phyloP scores from a whole-genome alignment of 1,140 invertebrate species.

The Whitmania pigra region DNA sequence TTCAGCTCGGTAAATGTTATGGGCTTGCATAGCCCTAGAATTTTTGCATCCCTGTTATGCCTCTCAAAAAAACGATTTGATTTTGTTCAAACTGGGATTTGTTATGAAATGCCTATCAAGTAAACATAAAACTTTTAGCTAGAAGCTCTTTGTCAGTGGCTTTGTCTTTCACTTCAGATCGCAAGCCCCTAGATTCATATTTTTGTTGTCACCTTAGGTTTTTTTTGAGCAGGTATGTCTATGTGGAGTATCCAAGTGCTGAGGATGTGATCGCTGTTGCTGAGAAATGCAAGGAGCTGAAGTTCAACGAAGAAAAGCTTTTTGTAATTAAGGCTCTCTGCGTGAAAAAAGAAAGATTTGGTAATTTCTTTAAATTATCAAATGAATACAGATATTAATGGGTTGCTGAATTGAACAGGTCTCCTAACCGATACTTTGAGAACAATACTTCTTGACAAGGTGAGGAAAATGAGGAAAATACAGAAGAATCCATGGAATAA shows the following conservation, averaged over 20 bases:
- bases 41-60: not conserved
- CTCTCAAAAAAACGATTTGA: no score
- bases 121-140: no score
- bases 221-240: slow-evolving; percentile 11
- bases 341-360: slow-evolving; percentile 16
- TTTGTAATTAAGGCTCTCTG: slow-evolving; percentile 15
- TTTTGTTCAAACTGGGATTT: no score
- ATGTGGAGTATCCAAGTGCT: slow-evolving; percentile 9
- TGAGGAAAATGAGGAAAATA: slow-evolving; percentile 11
- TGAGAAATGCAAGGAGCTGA: slow-evolving; percentile 12
- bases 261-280: slow-evolving; percentile 2
- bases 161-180: not conserved
- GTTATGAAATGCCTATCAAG: no score
- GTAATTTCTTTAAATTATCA: not conserved
- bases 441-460: slow-evolving; percentile 14
- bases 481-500: slow-evolving; percentile 13
- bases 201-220: not conserved
- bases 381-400: not conserved
- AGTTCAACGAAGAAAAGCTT: slow-evolving; percentile 19
- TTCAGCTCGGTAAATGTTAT: slow-evolving; percentile 13
- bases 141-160: not conserved
- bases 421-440: slow-evolving; percentile 16
- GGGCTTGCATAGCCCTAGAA: slow-evolving; percentile 9
- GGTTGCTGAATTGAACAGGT: not conserved
- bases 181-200: not conserved